Percentiles rank a stretch among this genome's conserved stretches.
Conservation (phyloP, 2,113 vertebrate genomes). For the Neoarius graeffei region DNA sequence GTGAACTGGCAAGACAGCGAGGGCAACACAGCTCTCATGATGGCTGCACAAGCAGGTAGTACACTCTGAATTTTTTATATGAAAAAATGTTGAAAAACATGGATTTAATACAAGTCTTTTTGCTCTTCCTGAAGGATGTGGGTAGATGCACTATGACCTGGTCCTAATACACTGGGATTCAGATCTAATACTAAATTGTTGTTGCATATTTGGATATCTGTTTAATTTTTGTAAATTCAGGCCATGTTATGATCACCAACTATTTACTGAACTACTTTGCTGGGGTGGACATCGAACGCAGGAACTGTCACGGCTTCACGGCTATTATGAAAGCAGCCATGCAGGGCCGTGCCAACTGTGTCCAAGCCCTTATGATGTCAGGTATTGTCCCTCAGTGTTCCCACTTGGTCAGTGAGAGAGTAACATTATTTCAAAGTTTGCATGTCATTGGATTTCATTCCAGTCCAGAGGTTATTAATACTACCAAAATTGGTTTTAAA, state of each 20-base stretch:
- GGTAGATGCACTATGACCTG: not conserved
- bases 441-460: not conserved
- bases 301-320: conserved; percentile 90
- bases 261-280: conserved; percentile 92
- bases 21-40: conserved; percentile 95
- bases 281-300: conserved; percentile 87
- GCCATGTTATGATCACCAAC: conserved; percentile 85
- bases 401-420: not conserved
- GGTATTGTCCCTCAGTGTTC: conserved; percentile 66
- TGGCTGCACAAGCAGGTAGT: conserved; percentile 93
- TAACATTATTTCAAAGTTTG: not conserved
- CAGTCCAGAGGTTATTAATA: not conserved
- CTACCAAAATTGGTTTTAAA: not conserved
- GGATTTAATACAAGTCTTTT: not conserved
- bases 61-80: not conserved
- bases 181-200: not conserved
- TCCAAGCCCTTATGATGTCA: conserved; percentile 85
- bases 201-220: not conserved
- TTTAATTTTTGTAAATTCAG: conserved; percentile 65
- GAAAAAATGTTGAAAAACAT: not conserved
- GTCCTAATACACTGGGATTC: not conserved
- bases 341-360: conserved; percentile 85
- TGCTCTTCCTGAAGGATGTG: not conserved
- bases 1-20: conserved; percentile 98
- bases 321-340: conserved; percentile 95